phyloP scores from a whole-genome alignment of 2,113 vertebrate genomes.

The Brachypteracias leptosomus region DNA sequence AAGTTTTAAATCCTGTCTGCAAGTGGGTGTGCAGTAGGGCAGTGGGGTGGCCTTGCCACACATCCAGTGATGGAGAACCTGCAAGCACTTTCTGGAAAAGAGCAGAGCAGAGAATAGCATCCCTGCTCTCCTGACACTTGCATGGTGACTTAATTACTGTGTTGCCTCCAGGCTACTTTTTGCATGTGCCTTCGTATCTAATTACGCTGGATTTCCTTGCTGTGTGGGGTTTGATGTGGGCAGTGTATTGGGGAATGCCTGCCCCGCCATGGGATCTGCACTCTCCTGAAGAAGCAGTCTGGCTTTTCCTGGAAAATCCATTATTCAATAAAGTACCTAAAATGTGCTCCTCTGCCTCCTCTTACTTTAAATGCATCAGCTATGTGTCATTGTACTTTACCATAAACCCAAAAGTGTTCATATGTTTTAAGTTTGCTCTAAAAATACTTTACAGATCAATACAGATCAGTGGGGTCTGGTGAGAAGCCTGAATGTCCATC shows the following conservation, averaged over 20 bases:
- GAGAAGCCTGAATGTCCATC: background rate
- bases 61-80: background rate
- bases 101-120: background rate
- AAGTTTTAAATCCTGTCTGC: background rate
- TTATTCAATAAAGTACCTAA: background rate
- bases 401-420: background rate
- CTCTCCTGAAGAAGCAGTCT: background rate
- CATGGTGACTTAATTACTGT: accelerated
- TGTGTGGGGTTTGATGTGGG: accelerated
- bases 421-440: background rate
- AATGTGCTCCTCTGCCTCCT: background rate
- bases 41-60: accelerated
- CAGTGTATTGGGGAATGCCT: accelerated
- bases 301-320: background rate
- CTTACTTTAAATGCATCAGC: background rate
- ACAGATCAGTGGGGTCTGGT: background rate
- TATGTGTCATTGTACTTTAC: background rate
- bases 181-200: background rate
- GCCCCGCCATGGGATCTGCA: background rate
- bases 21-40: background rate
- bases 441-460: background rate
- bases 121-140: background rate
- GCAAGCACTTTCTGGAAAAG: background rate
- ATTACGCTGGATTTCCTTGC: background rate
- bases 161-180: background rate